Conservation (phyloP, 1,140 invertebrate genomes). For the Drosophila nigromelanica region DNA sequence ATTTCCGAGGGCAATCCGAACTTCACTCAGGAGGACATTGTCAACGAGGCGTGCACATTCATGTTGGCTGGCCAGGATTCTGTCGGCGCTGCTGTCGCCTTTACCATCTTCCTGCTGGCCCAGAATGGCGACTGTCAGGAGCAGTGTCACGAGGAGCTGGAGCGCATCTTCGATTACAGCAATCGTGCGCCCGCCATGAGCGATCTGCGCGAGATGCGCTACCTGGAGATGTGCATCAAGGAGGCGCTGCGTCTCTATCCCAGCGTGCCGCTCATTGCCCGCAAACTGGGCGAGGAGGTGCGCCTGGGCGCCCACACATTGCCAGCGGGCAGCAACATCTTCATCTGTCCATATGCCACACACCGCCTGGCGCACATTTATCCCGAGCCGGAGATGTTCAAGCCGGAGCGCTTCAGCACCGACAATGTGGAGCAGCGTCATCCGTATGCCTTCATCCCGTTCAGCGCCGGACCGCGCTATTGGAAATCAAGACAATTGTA, state of each 20-base stretch:
- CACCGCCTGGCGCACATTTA: conserved; percentile 88
- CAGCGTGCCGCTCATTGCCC: conserved; percentile 87
- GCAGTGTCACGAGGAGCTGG: conserved; percentile 86
- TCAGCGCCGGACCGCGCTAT: conserved; percentile 87
- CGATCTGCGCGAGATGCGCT: conserved; percentile 87
- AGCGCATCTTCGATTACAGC: conserved; percentile 85
- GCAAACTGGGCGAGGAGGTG: conserved; percentile 86
- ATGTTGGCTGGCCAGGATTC: conserved; percentile 93
- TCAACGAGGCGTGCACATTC: conserved; percentile 89
- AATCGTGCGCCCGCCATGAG: conserved; percentile 85
- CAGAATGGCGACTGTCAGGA: conserved; percentile 87
- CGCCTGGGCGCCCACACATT: conserved; percentile 83
- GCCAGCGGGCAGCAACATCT: conserved; percentile 83
- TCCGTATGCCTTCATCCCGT: conserved; percentile 88
- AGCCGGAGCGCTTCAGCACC: conserved; percentile 89
- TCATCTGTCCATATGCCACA: conserved; percentile 86
- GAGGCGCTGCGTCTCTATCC: conserved; percentile 88
- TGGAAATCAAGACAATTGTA: conserved; percentile 89
- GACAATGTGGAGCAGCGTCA: conserved; percentile 85
- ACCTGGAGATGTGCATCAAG: conserved; percentile 89
- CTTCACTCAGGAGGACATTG: conserved; percentile 88
- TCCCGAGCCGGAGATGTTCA: conserved; percentile 89
- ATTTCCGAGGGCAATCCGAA: conserved; percentile 85
- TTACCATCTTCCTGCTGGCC: conserved; percentile 86
- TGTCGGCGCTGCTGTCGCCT: conserved; percentile 87